Base-by-base conservation (phyloP, 2,113 vertebrate genomes). In the Albula glossodonta region DNA sequence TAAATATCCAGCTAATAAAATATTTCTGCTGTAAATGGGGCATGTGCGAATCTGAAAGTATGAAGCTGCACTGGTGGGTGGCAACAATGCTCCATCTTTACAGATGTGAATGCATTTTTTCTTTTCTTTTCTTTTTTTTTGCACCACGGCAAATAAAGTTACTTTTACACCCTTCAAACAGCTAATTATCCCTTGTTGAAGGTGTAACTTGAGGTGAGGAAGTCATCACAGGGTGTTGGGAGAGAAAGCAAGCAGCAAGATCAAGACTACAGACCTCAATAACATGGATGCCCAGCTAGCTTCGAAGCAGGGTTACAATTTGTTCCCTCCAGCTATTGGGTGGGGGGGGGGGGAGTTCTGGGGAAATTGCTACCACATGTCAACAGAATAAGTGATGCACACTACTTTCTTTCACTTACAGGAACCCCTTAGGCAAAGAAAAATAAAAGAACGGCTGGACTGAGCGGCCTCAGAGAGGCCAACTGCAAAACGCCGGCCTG, bases 311-410 rank as follows among this genome's bases (percentile, higher is more conserved):
- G 88, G 85, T 82, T 89, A 87, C 87, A 91, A 86, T 88, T 50
- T 93, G 85, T 84, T 93, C 87, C 88, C 86, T 60, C 81, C 83
- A 91, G 90, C 87, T 90, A 88, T 41, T 80, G 49, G 88, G 92
- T 22, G 0, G 56, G 57, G 79, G 50, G 22, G 79, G 60, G 22
- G 57, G 84, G 51, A 63, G 84, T 86, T 87, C 41, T 51, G 81
- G 88, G 87, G 86, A 94, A 94, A 95, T 93, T 94, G 89, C 63
- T 95, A 88, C 91, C 94, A 94, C 82, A 93, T 94, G 93, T 91
- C 87, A 89, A 81, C 91, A 92, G 90, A 87, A 89, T 89, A 93
- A 85, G 83, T 82, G 25, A 82, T 85, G 88, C 89, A 86, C 88
- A 91, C 86, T 84, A 85, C 49, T 91, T 86, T 88, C 88, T 85